Evolutionary conservation across 2,888 invertebrate genomes (phyloP).

Genomic region (Stenoptilia bipunctidactyla): DNA sequence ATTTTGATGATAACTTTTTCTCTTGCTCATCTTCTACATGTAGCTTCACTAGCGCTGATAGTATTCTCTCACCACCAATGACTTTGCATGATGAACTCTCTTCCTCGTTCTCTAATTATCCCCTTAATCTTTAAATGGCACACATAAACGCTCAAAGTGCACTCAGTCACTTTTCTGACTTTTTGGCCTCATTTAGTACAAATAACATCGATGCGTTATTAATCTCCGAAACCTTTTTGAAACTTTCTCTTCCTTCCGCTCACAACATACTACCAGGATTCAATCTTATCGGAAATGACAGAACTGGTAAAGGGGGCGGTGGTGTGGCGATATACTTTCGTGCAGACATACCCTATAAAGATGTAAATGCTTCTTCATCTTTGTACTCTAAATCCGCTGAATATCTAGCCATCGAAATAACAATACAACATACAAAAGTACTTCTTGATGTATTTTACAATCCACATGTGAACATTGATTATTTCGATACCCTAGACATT

Average conservation of each 20-base stretch:
- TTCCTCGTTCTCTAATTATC: too few relatives aligned
- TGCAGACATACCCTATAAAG: not conserved
- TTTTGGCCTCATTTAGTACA: too few relatives aligned
- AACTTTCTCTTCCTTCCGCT: conserved; percentile 5
- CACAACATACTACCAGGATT: conserved; percentile 1
- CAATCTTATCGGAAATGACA: conserved; percentile 2
- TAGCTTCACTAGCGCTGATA: too few relatives aligned
- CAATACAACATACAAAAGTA: not conserved
- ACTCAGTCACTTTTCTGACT: too few relatives aligned
- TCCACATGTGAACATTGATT: conserved; percentile 3
- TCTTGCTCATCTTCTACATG: too few relatives aligned
- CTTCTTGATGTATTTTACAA: not conserved
- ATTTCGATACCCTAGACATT: conserved; percentile 1
- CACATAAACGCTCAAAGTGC: too few relatives aligned
- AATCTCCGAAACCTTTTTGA: conserved; percentile 3
- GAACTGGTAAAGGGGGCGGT: conserved; percentile 3
- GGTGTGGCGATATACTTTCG: conserved; percentile 6
- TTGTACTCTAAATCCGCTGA: conserved; percentile 2
- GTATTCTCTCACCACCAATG: too few relatives aligned
- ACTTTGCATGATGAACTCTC: too few relatives aligned
- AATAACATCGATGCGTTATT: conserved; percentile 1
- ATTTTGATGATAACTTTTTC: too few relatives aligned
- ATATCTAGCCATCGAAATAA: conserved; percentile 1
- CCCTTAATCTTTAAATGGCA: too few relatives aligned
- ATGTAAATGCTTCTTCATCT: not conserved